phyloP scores from a whole-genome alignment of 2,113 vertebrate species.

The Pedetes capensis region DNA sequence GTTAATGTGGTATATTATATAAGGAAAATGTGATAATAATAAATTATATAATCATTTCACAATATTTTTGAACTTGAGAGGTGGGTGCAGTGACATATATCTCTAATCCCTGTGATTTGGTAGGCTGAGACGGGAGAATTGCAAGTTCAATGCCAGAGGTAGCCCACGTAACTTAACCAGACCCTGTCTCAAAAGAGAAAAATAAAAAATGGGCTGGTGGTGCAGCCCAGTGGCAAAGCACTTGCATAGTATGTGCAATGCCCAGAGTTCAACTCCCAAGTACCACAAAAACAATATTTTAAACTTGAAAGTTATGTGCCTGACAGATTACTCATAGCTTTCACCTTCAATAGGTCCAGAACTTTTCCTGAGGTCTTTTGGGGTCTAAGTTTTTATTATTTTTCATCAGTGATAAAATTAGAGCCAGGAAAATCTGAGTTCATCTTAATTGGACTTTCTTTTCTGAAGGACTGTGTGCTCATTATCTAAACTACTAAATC shows the following conservation, averaged over 20 bases:
- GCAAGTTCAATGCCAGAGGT: too few relatives aligned
- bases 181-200: too few relatives aligned
- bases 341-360: background rate
- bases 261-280: too few relatives aligned
- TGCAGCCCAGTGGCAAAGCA: too few relatives aligned
- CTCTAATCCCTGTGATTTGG: too few relatives aligned
- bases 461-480: background rate
- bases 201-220: too few relatives aligned
- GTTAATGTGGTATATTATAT: background rate
- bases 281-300: background rate
- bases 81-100: too few relatives aligned
- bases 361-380: background rate
- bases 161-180: too few relatives aligned
- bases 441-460: background rate
- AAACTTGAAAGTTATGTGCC: background rate
- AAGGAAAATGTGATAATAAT: background rate
- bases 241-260: too few relatives aligned
- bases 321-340: background rate
- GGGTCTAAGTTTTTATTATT: background rate
- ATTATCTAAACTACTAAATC: background rate
- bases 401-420: background rate
- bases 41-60: background rate
- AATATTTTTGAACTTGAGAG: slow-evolving; percentile 11
- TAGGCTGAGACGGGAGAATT: too few relatives aligned
- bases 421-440: background rate